phyloP scores from a whole-genome alignment of 2,113 vertebrate genomes.

The Nycticorax nycticorax region DNA sequence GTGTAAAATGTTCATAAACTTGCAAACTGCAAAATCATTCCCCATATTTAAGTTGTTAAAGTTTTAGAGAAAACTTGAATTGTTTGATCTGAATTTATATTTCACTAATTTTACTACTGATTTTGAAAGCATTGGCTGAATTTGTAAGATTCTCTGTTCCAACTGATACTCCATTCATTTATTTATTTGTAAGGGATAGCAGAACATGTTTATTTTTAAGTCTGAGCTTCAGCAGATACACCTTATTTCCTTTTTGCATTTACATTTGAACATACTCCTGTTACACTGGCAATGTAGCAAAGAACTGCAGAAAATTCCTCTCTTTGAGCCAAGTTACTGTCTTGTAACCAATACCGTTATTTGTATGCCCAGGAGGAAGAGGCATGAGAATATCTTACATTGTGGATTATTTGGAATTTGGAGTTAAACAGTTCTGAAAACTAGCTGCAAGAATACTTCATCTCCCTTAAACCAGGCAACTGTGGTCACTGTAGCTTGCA shows the following conservation, averaged over 20 bases:
- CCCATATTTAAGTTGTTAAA: not conserved
- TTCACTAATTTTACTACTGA: not conserved
- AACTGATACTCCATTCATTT: not conserved
- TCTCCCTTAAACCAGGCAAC: not conserved
- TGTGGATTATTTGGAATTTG: not conserved
- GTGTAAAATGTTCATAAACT: not conserved
- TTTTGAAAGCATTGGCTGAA: not conserved
- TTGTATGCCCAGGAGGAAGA: not conserved
- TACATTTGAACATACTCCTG: not conserved
- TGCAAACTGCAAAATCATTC: not conserved
- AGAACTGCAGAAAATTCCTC: not conserved
- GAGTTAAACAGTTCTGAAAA: not conserved
- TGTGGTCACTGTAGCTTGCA: not conserved
- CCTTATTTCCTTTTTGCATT: not conserved
- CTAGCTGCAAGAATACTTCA: not conserved
- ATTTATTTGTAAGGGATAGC: not conserved
- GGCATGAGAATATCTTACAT: not conserved
- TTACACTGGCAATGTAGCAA: not conserved
- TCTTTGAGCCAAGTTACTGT: not conserved
- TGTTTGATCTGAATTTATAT: not conserved
- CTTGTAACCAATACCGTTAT: not conserved
- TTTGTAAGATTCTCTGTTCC: not conserved
- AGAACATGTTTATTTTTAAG: not conserved
- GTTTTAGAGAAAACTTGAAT: not conserved
- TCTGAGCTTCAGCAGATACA: not conserved